Base-by-base conservation (phyloP, 2,888 invertebrate genomes). In the Teleiodes luculella region DNA sequence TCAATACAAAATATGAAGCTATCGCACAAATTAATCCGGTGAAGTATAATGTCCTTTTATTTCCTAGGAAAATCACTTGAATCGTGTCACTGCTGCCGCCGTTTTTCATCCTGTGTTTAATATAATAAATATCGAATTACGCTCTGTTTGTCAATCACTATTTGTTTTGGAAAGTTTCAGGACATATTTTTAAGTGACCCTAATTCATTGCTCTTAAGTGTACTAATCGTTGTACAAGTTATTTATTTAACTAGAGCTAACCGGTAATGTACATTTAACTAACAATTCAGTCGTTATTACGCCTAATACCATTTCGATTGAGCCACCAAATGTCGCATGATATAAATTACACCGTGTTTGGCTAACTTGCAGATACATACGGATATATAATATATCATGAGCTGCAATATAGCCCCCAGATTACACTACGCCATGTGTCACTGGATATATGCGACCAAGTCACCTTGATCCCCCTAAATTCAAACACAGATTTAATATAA, bases 391-490 rank as follows among this genome's bases (percentile, higher is more conserved):
- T 24, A 48, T 45, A 33, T 45, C 39, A 13, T 30, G 46, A 16
- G 30, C 31, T n/a, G 36, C 46, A 52, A 41, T 56, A 52, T 52
- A 28, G 24, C 33, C 45, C 31, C 50, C 50, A 49, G 54, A 56
- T 56, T 57, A 53, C 48, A 16, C 47, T 18, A 52, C 24, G 53
- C 57, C 58, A 59, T 57, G 54, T 59, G 59, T 61, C 56, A 57
- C 57, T 13, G 37, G 53, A 59, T 59, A 58, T 59, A 59, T 55
- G 49, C 49, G 36, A 18, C 53, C 54, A 55, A 24, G 8, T 24
- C 47, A 43, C 47, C 49, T 52, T 48, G 54, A 52, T 41, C 50
- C 54, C 58, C 36, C 53, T 52, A 43, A 43, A 28, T 43, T 28
- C 43, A n/a, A 13, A 6, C 43, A n/a, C 1, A n/a, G 28, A 43